Evolutionary conservation across 1,140 invertebrate genomes (phyloP), one percentile per base, ranked within the genome.

Genomic region (fruit fly (Drosophila melanogaster)): DNA sequence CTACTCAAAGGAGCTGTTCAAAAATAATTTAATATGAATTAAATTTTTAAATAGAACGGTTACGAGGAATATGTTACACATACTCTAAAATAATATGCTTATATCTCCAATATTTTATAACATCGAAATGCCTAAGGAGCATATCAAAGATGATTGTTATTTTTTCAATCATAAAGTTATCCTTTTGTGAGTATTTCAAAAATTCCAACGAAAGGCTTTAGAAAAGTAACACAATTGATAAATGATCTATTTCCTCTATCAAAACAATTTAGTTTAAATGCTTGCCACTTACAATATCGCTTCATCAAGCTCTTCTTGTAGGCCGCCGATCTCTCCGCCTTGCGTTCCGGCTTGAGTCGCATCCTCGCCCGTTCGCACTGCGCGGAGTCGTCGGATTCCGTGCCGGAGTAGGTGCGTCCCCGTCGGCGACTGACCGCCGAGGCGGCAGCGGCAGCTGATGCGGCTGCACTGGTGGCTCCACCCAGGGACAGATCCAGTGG

Each of bases 281-380:
- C 11, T 12, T 12, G 1, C n/a, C n/a, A 96, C 96, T 97, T 95
- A 97, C 96, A 95, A 93, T 97, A 97, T 94, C 96, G 94, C 93
- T 96, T 96, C 94, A 97, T 97, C 79, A 97, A 94, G 90, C 95
- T 96, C 92, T 97, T 97, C 93, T 97, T 97, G 93, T 97, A 97
- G 19, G 96, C 96, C 89, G 96, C 96, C 71, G 94, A 93, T 17
- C 93, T 92, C 58, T 93, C 93, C 56, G 93, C 94, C 43, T 71
- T 71, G 12, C 67, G 35, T 14, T 71, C 67, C 90, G 73, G 93
- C 92, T 90, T 92, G 22, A 85, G 61, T 4, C 83, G 92, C 84
- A 89, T 84, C 51, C 84, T 73, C n/a, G 87, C 50, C 37, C 81
- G 53, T 43, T 84, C 83, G 61, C 79, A 77, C 19, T 90, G 85